Percentiles rank a stretch among this genome's conserved stretches.
These are phyloP conservation scores for Stenchaetothrips biformis DNA, from an alignment of 2,888 invertebrate genomes.

Conservation along the genomic window DNA sequence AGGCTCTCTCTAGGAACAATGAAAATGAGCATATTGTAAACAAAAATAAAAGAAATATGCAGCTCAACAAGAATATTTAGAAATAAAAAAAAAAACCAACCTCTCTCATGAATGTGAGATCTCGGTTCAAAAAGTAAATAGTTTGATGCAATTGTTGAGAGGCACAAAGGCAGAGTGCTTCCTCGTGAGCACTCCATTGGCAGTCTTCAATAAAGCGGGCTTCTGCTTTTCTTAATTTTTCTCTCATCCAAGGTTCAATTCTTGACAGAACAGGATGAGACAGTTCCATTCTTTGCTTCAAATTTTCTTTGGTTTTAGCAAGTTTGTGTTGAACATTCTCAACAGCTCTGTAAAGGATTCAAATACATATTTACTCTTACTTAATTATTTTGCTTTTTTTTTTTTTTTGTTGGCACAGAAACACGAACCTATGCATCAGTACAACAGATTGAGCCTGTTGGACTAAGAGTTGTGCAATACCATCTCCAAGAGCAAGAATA, in stretches of 20 bases:
- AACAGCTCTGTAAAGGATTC: slow-evolving; percentile 52
- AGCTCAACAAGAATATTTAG: neutral
- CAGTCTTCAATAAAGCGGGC: slow-evolving; percentile 61
- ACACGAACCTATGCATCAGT: slow-evolving; percentile 64
- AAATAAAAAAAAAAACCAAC: slow-evolving; percentile 47
- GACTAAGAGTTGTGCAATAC: slow-evolving; percentile 73
- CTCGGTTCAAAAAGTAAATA: slow-evolving; percentile 81
- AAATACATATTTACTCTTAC: neutral
- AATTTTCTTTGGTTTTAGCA: slow-evolving; percentile 59
- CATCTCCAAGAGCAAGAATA: slow-evolving; percentile 69
- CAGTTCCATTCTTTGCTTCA: slow-evolving; percentile 59
- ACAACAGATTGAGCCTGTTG: slow-evolving; percentile 84
- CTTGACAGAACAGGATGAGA: slow-evolving; percentile 70
- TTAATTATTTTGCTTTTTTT: too few relatives aligned
- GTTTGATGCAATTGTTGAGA: slow-evolving; percentile 76
- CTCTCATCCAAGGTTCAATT: slow-evolving; percentile 70
- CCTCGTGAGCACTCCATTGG: slow-evolving; percentile 85
- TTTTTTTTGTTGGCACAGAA: neutral
- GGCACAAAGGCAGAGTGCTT: slow-evolving; percentile 74
- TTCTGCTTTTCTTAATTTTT: slow-evolving; percentile 49
- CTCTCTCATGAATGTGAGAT: slow-evolving; percentile 83
- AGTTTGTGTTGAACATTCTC: slow-evolving; percentile 66
- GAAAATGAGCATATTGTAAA: neutral
- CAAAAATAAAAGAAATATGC: neutral
- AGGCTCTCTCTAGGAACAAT: slow-evolving; percentile 57